Base-by-base conservation (phyloP, 2,888 invertebrate species). In the Dorcus hopei region DNA sequence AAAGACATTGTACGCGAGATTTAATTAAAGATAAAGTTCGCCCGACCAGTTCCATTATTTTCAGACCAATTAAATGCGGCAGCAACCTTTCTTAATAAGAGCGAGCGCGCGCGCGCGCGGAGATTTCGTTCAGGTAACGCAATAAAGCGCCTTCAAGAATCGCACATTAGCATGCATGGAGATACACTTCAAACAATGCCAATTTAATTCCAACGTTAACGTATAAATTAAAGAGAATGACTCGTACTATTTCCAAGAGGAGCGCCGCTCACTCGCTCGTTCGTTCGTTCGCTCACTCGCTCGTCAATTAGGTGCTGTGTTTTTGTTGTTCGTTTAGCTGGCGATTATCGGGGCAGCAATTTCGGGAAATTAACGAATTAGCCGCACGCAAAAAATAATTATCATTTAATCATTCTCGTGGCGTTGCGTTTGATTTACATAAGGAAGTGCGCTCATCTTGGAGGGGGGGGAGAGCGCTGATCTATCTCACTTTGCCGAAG, bases 181-280 rank as follows among this genome's bases (percentile, higher is more conserved):
- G 45, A 42, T 57, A 47, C 57, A 40, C 41, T 51, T 59, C 60
- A 60, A 57, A 62, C 62, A 62, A 62, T 60, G 50, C 58, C 57
- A 53, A 57, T 62, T 66, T 60, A 57, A 66, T 61, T 62, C 62
- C 58, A 62, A 61, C 61, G 59, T 61, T 65, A 59, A 65, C 26
- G 64, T 55, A 61, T 57, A 65, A 65, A 66, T 66, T 65, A 67
- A 67, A 63, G 57, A 52, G 61, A 61, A 64, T 67, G 67, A 65
- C 67, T 64, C 57, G 62, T 57, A 49, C 47, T 62, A 62, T 63
- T 62, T 50, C 49, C 39, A 45, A 50, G 26, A 33, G 26, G 7
- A 7, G 26, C 5, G 26, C 26, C 26, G 26, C 26, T 33, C 26
- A 61, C 50, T 50, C 54, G 56, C 53, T 54, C 54, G 42, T 7